A percentile compares a stretch with the other conserved stretches of the same genome.
Conservation (phyloP, 2,888 invertebrate genomes). For the Rotaria socialis region DNA sequence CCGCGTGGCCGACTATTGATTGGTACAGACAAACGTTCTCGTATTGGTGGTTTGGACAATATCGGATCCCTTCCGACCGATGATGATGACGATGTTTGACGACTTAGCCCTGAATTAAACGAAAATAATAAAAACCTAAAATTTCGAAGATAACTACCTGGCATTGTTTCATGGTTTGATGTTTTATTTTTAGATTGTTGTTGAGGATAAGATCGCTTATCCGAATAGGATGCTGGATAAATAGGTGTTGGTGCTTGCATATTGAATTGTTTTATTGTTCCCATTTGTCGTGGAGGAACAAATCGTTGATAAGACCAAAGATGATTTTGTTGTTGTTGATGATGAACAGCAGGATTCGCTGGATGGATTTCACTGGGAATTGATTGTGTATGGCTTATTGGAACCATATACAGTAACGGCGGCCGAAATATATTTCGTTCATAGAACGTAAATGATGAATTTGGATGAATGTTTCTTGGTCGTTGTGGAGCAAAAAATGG, state of each 20-base stretch:
- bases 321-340: not conserved
- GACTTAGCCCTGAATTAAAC: not conserved
- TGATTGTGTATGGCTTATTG: not conserved
- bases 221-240: too few species aligned
- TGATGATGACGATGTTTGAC: not conserved
- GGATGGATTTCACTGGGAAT: too few species aligned
- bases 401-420: not conserved
- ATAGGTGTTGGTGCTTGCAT: not conserved
- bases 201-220: not conserved
- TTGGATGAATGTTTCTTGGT: not conserved
- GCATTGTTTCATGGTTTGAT: not conserved
- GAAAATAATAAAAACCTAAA: too few species aligned
- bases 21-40: not conserved
- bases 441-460: not conserved
- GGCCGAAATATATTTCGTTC: not conserved
- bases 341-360: not conserved
- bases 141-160: not conserved
- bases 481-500: not conserved
- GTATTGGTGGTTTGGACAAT: not conserved
- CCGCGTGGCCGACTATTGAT: not conserved
- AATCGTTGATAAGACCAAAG: not conserved
- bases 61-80: not conserved
- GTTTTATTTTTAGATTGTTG: not conserved
- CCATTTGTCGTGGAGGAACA: not conserved
- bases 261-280: not conserved